Evolutionary conservation across 1,140 invertebrate genomes (phyloP).

Genomic region (Thaumetopoea pityocampa): DNA sequence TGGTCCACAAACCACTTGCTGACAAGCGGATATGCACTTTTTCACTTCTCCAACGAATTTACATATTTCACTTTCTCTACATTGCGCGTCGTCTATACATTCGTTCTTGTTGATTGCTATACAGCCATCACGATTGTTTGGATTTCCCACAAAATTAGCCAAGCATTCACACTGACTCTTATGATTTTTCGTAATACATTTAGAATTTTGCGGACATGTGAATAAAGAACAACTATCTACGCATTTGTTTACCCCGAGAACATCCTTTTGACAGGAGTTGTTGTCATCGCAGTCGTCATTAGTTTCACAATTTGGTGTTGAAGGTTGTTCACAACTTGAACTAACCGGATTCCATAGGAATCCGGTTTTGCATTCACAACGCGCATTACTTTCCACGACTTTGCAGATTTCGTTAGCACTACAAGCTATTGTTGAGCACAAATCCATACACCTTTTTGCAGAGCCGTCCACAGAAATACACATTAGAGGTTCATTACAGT

Average conservation of each 20-base stretch:
- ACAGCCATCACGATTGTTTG: slow-evolving; percentile 92
- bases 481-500: slow-evolving; percentile 82
- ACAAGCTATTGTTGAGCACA: slow-evolving; percentile 87
- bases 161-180: slow-evolving; percentile 87
- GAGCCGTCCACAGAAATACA: slow-evolving; percentile 78
- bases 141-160: slow-evolving; percentile 88
- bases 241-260: slow-evolving; percentile 91
- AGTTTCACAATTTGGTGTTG: slow-evolving; percentile 85
- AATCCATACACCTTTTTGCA: slow-evolving; percentile 82
- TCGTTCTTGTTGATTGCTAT: slow-evolving; percentile 81
- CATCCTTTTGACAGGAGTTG: slow-evolving; percentile 86
- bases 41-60: slow-evolving; percentile 65
- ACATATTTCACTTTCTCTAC: slow-evolving; percentile 87
- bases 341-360: slow-evolving; percentile 89
- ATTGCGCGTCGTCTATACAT: slow-evolving; percentile 88
- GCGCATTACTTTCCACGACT: slow-evolving; percentile 80
- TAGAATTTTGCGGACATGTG: slow-evolving; percentile 88
- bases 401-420: slow-evolving; percentile 88
- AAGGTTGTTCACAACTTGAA: slow-evolving; percentile 89
- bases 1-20: slow-evolving; percentile 86
- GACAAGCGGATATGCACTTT: slow-evolving; percentile 86
- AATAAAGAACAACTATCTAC: slow-evolving; percentile 84
- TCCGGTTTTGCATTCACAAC: slow-evolving; percentile 85
- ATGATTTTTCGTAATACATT: slow-evolving; percentile 85
- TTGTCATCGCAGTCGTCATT: slow-evolving; percentile 83